Base-by-base conservation (phyloP, 2,888 invertebrate species). In the Ferrisia virgata region DNA sequence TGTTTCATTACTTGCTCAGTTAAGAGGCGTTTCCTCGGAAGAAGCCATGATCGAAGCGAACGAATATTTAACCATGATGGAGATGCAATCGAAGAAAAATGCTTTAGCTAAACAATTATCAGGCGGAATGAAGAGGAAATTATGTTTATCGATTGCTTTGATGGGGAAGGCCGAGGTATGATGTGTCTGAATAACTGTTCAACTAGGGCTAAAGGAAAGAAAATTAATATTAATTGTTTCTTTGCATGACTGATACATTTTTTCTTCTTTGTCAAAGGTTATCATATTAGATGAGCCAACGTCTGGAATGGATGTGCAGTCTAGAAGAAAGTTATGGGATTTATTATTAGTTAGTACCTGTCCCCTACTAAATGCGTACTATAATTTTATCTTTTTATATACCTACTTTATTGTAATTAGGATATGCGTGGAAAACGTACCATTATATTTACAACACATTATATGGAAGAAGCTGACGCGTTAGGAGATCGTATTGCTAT, bases 391-490 rank as follows among this genome's bases (percentile, higher is more conserved):
- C n/a, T n/a, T n/a, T n/a, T 22, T 18, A 22, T 18, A 9, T 5
- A 22, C 6, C 6, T 53, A 22, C 9, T 2, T 79, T 78, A 18
- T 78, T 86, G 15, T 81, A 22, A 28, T 25, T 72, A 82, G 85
- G 80, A 84, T 43, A 47, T 85, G 53, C 79, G 85, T 69, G 92
- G 93, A 85, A 90, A 92, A 1, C 93, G 94, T 86, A 96, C 96
- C 0, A 94, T 97, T 86, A 89, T 98, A 13, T 91, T 98, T 81
- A 95, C 95, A n/a, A 97, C 97, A 0, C 97, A 98, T 89, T 95
- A 95, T 89, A 97, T 98, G 96, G 97, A 97, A 89, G 97, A 98
- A 89, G 97, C 97, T 4, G 97, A 97, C 89, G 93, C 94, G 72
- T 91, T 98, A 2, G 97, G 96, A 0, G 96, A 97, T 89, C 92